Conservation (phyloP, 2,888 invertebrate species). For the Peribatodes rhomboidaria region DNA sequence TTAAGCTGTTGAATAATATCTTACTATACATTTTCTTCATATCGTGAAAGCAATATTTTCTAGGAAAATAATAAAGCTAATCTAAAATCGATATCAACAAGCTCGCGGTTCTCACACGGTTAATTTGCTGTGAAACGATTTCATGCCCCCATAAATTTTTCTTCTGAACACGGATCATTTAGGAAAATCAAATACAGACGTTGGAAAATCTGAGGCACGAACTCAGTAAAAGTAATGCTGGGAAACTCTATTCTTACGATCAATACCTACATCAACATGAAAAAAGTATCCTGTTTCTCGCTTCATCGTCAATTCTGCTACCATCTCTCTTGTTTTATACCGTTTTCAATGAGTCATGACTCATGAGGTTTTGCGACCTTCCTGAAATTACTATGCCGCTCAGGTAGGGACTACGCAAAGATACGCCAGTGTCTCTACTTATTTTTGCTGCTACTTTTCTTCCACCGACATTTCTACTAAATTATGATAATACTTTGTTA, state of each 20-base stretch:
- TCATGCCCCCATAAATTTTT: slow-evolving; percentile 59
- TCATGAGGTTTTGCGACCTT: slow-evolving; percentile 10
- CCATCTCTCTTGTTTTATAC: slow-evolving; percentile 19
- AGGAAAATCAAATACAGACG: slow-evolving; percentile 26
- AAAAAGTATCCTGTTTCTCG: slow-evolving; percentile 1
- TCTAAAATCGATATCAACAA: slow-evolving; percentile 70
- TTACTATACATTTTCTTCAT: background rate
- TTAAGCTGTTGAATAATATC: background rate
- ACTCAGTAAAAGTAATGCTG: background rate
- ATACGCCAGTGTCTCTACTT: background rate
- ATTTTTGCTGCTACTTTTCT: background rate
- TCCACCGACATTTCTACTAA: background rate
- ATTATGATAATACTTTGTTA: background rate
- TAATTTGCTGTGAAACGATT: slow-evolving; percentile 62
- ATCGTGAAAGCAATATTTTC: slow-evolving; percentile 54
- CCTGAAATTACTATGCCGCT: slow-evolving; percentile 14
- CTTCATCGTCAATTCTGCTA: slow-evolving; percentile 3
- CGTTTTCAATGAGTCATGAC: slow-evolving; percentile 16
- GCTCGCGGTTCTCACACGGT: slow-evolving; percentile 58
- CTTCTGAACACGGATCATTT: slow-evolving; percentile 43
- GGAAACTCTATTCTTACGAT: slow-evolving; percentile 1
- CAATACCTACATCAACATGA: background rate
- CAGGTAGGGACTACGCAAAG: background rate
- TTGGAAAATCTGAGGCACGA: background rate
- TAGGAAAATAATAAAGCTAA: slow-evolving; percentile 65